Percentiles rank a stretch among this genome's conserved stretches.
phyloP scores from a whole-genome alignment of 2,113 vertebrate genomes.

The Podiceps cristatus region DNA sequence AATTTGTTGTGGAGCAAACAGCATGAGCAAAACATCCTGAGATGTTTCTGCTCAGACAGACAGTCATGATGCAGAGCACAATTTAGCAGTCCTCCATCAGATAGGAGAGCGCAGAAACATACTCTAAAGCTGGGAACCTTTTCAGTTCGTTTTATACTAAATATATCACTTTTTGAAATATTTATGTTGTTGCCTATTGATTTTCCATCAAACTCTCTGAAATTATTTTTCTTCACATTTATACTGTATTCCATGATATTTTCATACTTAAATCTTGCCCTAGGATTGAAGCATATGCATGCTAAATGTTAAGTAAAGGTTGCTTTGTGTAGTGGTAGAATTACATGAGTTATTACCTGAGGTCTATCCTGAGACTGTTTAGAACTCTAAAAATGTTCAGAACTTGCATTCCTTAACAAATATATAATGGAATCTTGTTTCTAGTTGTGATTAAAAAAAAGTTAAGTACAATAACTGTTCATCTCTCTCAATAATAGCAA shows the following conservation, averaged over 20 bases:
- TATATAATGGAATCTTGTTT: neutral
- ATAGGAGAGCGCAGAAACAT: fast-evolving
- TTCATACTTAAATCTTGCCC: neutral
- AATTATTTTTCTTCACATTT: neutral
- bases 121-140: neutral
- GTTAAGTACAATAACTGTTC: neutral
- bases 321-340: neutral
- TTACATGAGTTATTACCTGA: neutral
- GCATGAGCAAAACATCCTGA: neutral
- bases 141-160: neutral
- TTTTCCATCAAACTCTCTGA: neutral
- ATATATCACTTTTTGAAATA: neutral
- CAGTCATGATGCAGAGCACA: neutral
- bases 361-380: neutral
- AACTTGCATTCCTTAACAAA: neutral
- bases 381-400: neutral
- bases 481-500: neutral
- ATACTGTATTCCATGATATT: neutral
- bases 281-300: neutral
- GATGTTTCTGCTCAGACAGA: neutral
- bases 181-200: neutral
- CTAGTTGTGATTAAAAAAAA: neutral
- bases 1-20: neutral
- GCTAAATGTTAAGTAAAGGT: neutral
- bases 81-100: neutral